Conservation (phyloP, 2,113 vertebrate species). For the Madoqua kirkii region DNA sequence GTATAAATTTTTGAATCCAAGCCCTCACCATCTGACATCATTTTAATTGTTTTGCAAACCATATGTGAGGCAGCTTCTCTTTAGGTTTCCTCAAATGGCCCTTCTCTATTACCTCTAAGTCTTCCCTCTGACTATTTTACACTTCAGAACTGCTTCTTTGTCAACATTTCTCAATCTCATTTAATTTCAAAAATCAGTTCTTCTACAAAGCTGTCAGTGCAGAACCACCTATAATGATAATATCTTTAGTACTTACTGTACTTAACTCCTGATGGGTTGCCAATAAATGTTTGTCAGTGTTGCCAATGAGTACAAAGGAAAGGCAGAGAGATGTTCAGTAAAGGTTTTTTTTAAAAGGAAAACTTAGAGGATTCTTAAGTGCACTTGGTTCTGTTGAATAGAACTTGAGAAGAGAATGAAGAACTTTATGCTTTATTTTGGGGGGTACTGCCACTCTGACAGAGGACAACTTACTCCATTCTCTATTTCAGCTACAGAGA, state of each 20-base stretch:
- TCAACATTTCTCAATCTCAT: constrained; percentile 21
- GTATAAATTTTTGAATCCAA: background rate
- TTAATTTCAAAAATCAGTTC: constrained; percentile 31
- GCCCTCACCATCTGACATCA: background rate
- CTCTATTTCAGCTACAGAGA: background rate
- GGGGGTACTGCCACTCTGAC: background rate
- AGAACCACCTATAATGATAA: constrained; percentile 4
- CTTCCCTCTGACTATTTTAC: background rate
- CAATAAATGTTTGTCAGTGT: background rate
- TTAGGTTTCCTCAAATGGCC: background rate
- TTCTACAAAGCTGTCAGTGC: background rate
- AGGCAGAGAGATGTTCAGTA: background rate
- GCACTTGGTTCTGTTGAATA: background rate
- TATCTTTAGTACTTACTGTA: background rate
- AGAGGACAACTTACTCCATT: background rate
- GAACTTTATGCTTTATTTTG: background rate
- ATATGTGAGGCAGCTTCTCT: background rate
- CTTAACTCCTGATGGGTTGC: background rate
- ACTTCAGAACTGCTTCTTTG: background rate
- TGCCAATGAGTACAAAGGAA: background rate
- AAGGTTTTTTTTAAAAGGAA: constrained; percentile 6
- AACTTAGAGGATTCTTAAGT: background rate
- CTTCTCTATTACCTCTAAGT: background rate
- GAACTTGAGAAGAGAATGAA: background rate
- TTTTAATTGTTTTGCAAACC: constrained; percentile 9